phyloP scores from a whole-genome alignment of 2,113 vertebrate genomes.

The Lanius collurio region DNA sequence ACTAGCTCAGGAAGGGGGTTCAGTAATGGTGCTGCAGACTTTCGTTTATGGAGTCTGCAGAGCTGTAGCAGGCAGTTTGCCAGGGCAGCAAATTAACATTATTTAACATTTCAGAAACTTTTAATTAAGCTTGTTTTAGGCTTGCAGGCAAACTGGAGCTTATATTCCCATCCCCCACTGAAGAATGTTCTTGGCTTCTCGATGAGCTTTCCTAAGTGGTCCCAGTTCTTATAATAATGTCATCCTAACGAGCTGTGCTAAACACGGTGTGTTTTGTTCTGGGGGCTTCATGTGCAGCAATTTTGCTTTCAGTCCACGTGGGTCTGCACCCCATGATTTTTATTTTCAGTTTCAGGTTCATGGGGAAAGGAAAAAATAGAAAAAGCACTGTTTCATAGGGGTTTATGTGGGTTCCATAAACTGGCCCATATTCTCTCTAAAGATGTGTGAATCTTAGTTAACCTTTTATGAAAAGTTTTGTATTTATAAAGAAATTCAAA shows the following conservation, averaged over 20 bases:
- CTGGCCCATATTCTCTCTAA: not conserved
- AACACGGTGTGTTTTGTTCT: constrained; percentile 31
- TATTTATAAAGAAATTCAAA: constrained; percentile 41
- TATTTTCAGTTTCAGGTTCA: constrained; percentile 29
- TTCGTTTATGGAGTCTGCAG: not conserved
- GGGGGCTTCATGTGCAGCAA: not conserved
- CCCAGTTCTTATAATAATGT: constrained; percentile 48
- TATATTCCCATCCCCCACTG: not conserved
- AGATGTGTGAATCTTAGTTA: constrained; percentile 43
- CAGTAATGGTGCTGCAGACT: not conserved
- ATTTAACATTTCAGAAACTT: constrained; percentile 62
- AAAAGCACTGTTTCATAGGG: not conserved
- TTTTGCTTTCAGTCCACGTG: not conserved
- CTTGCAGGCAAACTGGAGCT: constrained; percentile 28
- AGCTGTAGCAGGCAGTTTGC: constrained; percentile 10
- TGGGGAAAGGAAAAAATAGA: not conserved
- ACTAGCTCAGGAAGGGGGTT: not conserved
- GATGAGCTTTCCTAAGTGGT: constrained; percentile 42
- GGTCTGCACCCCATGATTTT: constrained; percentile 41
- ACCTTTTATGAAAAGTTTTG: not conserved
- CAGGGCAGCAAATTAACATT: constrained; percentile 53
- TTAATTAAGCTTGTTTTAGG: constrained; percentile 61
- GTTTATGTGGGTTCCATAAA: constrained; percentile 1
- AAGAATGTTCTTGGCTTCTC: constrained; percentile 45
- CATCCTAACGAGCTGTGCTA: constrained; percentile 50